Percentiles rank a stretch among this genome's conserved stretches.
Conservation (phyloP, 2,888 invertebrate species). For the Tetragonisca angustula region DNA sequence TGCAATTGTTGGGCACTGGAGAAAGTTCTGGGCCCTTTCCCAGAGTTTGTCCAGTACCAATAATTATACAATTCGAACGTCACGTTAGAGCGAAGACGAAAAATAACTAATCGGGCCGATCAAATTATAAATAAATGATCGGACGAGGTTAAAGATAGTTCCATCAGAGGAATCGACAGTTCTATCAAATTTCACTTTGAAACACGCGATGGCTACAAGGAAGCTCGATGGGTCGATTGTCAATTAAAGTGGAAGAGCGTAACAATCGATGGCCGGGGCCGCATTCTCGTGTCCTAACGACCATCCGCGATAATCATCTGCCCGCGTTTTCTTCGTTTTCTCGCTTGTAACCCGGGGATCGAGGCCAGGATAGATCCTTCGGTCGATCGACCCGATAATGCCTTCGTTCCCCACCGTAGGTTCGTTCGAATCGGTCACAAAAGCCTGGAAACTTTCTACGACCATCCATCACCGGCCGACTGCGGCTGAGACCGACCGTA, state of each 20-base stretch:
- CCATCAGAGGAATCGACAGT: too few relatives aligned
- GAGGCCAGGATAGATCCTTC: constrained; percentile 40
- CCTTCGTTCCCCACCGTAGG: constrained; percentile 18
- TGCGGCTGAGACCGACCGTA: not conserved
- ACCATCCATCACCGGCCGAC: constrained; percentile 39
- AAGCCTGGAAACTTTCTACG: constrained; percentile 23
- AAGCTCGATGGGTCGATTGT: too few relatives aligned
- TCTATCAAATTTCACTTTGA: too few relatives aligned
- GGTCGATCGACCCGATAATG: constrained; percentile 50
- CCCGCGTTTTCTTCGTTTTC: constrained; percentile 35
- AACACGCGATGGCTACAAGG: too few relatives aligned
- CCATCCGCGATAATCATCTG: constrained; percentile 39
- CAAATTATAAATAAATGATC: too few relatives aligned
- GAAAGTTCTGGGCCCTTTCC: too few relatives aligned
- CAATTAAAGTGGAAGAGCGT: not conserved
- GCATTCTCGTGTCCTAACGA: constrained; percentile 43
- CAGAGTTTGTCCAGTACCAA: too few relatives aligned
- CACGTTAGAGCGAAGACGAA: too few relatives aligned
- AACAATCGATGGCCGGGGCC: constrained; percentile 2
- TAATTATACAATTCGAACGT: too few relatives aligned
- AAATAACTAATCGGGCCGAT: too few relatives aligned
- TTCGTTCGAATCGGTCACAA: constrained; percentile 32
- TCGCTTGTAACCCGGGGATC: constrained; percentile 11
- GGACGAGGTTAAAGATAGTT: too few relatives aligned
- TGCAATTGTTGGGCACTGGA: too few relatives aligned